Evolutionary conservation across 2,797 vertebrate species (phyloP).

Genomic region (Ciconia nigra): DNA sequence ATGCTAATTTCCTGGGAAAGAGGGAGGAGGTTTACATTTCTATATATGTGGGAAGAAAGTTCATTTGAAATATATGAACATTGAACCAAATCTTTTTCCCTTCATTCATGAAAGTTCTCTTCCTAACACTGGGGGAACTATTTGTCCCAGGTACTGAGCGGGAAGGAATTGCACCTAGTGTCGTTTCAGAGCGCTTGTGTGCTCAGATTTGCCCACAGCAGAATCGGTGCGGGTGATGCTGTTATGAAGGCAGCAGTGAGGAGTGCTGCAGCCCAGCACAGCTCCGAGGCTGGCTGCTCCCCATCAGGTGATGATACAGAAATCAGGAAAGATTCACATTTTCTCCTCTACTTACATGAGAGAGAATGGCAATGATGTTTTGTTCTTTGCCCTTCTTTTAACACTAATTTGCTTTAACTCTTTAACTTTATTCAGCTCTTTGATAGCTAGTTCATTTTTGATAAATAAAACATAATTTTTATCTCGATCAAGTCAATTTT

Average conservation of each 20-base stretch:
- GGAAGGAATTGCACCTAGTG: background rate
- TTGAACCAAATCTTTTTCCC: background rate
- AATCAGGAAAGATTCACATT: background rate
- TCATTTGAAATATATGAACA: background rate
- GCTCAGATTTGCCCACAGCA: background rate
- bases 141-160: background rate
- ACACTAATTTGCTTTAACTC: background rate
- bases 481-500: background rate
- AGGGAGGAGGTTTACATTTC: background rate
- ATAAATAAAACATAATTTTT: background rate
- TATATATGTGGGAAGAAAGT: background rate
- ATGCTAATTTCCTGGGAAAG: background rate
- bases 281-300: background rate
- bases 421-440: background rate
- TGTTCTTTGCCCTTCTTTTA: background rate
- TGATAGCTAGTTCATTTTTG: background rate
- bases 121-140: background rate
- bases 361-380: background rate
- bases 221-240: background rate
- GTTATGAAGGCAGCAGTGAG: background rate
- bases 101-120: background rate
- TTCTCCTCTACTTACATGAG: background rate
- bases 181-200: background rate
- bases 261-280: background rate
- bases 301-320: background rate